These are phyloP conservation scores for Daphoenositta chrysoptera DNA, from an alignment of 2,113 vertebrate genomes.

Conservation along the genomic window DNA sequence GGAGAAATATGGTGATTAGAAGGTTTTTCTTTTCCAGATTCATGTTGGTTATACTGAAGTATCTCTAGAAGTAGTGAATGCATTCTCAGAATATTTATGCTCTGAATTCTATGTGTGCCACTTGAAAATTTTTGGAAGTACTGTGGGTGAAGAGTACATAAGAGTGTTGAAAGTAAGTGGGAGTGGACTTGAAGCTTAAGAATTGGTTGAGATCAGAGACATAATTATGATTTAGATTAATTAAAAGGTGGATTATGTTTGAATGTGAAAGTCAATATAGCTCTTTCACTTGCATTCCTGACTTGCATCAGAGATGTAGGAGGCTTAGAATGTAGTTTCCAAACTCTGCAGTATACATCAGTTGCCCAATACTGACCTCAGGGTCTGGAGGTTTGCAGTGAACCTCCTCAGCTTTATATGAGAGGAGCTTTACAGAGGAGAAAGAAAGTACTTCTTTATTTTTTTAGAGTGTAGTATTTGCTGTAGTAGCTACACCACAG, in stretches of 20 bases:
- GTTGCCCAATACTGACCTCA: rapidly evolving
- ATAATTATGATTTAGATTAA: not conserved
- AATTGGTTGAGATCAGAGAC: not conserved
- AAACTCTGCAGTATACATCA: not conserved
- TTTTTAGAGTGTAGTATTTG: not conserved
- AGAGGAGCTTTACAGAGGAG: not conserved
- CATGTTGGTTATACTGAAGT: not conserved
- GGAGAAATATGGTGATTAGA: rapidly evolving
- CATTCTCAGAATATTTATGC: not conserved
- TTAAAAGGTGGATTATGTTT: not conserved
- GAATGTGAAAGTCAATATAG: not conserved
- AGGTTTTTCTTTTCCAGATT: not conserved
- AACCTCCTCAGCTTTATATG: not conserved
- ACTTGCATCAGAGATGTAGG: not conserved
- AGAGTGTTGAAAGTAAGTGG: not conserved
- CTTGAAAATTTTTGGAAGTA: not conserved
- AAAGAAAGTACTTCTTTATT: not conserved
- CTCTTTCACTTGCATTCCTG: not conserved
- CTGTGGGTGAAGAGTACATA: not conserved
- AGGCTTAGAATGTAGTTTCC: not conserved
- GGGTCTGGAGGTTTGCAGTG: not conserved
- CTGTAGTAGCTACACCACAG: not conserved
- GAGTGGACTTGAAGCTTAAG: not conserved
- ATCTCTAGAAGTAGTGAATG: not conserved
- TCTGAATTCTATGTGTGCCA: not conserved